These are phyloP conservation scores for Venusia cambrica DNA, from an alignment of 2,888 invertebrate species.

Conservation along the genomic window DNA sequence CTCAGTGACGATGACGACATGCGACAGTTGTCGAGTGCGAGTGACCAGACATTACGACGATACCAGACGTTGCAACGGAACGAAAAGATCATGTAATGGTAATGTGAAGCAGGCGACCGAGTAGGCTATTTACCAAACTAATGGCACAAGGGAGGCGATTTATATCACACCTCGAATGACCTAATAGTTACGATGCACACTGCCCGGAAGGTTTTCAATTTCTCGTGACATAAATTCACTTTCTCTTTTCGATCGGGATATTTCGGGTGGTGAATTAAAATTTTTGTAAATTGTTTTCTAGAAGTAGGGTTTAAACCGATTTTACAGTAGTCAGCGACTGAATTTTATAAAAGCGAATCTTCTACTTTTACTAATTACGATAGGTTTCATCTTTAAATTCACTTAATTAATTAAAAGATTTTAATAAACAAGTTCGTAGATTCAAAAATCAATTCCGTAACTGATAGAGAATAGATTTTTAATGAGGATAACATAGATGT, in stretches of 20 bases:
- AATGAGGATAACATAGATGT: conserved; percentile 61
- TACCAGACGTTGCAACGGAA: conserved; percentile 56
- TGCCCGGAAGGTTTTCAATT: conserved; percentile 52
- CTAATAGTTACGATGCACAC: conserved; percentile 56
- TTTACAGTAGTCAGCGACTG: conserved; percentile 77
- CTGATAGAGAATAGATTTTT: conserved; percentile 46
- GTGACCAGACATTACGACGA: conserved; percentile 39
- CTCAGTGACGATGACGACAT: too few relatives aligned
- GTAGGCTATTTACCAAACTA: conserved; percentile 61
- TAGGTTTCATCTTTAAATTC: conserved; percentile 65
- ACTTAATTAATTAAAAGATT: conserved; percentile 44
- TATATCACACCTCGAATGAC: conserved; percentile 45
- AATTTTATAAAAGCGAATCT: conserved; percentile 73
- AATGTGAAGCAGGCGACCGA: conserved; percentile 53
- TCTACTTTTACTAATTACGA: conserved; percentile 64
- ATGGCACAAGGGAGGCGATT: conserved; percentile 77
- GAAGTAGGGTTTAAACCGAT: conserved; percentile 67
- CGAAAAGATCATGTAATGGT: conserved; percentile 49
- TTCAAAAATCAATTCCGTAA: conserved; percentile 24
- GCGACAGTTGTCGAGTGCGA: conserved; percentile 30
- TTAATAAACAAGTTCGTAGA: conserved; percentile 42
- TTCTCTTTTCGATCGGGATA: conserved; percentile 47
- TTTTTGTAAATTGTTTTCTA: conserved; percentile 74
- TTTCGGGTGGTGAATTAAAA: conserved; percentile 52
- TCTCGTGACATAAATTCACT: conserved; percentile 44